These are phyloP conservation scores for Olivierus martensii DNA, from an alignment of 1,140 invertebrate genomes.

Conservation along the genomic window DNA sequence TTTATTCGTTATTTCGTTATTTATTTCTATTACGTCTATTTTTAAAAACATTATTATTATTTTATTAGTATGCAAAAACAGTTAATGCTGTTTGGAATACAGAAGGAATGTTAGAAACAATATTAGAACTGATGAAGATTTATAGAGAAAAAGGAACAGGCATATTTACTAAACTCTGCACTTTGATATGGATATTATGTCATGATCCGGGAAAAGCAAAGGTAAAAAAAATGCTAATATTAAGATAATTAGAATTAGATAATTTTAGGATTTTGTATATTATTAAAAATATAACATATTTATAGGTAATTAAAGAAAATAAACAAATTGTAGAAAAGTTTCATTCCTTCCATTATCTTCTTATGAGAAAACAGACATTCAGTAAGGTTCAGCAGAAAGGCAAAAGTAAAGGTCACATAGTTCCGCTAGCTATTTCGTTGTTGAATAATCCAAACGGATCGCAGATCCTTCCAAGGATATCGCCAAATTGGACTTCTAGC, in stretches of 20 bases:
- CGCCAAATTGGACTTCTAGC: slow-evolving; percentile 10
- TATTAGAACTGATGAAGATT: slow-evolving; percentile 6
- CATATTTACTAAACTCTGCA: slow-evolving; percentile 10
- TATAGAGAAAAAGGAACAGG: slow-evolving; percentile 1
- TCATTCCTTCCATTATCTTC: background rate
- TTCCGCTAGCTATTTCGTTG: background rate
- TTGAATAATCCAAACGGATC: background rate
- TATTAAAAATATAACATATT: background rate
- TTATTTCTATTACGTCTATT: background rate
- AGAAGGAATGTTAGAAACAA: background rate
- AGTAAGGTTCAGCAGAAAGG: background rate
- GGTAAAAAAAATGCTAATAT: slow-evolving; percentile 1
- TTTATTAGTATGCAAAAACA: slow-evolving; percentile 9
- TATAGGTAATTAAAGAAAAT: slow-evolving; percentile 4
- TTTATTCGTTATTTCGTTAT: background rate
- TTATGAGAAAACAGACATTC: background rate
- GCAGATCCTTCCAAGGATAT: background rate
- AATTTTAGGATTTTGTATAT: background rate
- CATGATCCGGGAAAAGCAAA: slow-evolving; percentile 6
- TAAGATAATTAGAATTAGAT: background rate
- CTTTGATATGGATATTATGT: slow-evolving; percentile 10
- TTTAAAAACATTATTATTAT: background rate
- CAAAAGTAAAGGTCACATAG: background rate
- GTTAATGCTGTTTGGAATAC: slow-evolving; percentile 7
- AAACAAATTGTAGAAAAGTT: background rate